Evolutionary conservation across 2,888 invertebrate genomes (phyloP), one percentile per base, ranked within the genome.

Genomic region (Pollenia amentaria): DNA sequence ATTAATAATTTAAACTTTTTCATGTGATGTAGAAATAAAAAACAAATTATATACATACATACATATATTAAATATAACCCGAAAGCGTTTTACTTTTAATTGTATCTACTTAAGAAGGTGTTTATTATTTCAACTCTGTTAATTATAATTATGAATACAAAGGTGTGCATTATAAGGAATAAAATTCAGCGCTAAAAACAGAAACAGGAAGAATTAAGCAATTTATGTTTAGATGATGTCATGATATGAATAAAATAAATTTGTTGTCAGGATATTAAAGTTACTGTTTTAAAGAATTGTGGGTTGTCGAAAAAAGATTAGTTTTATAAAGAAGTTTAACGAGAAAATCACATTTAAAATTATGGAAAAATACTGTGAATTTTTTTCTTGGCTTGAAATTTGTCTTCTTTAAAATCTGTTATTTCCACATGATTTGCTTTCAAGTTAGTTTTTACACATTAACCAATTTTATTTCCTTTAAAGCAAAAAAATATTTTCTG

Each of bases 21-120:
- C 44, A 55, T 67, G 18, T 73, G 38, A 3, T 65, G 57, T 60
- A 46, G 7, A 40, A 62, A 67, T 29, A 29, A 29, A 69, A 57
- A 60, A 69, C 53, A 76, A 76, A 21, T 21, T n/a, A n/a, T n/a
- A n/a, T n/a, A n/a, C n/a, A n/a, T n/a, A n/a, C n/a, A n/a, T n/a
- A n/a, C n/a, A 60, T 75, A 44, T 29, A 29, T n/a, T 51, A 42
- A 67, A 60, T 29, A 42, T 42, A 76, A 62, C 53, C 75, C 76
- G 69, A 18, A 76, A 62, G 60, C 60, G 18, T 60, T 76, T 76
- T 12, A 62, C 10, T 29, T 29, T 46, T 67, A 81, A 81, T 67
- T 75, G 44, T 53, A 62, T 80, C n/a, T 38, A 55, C 29, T 69
- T 60, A 69, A 46, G 48, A 70, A 69, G 40, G 9, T 57, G 57